A percentile compares a stretch with the other conserved stretches of the same genome.
Evolutionary conservation across 2,113 vertebrate species (phyloP).

Genomic region (Mugil cephalus): DNA sequence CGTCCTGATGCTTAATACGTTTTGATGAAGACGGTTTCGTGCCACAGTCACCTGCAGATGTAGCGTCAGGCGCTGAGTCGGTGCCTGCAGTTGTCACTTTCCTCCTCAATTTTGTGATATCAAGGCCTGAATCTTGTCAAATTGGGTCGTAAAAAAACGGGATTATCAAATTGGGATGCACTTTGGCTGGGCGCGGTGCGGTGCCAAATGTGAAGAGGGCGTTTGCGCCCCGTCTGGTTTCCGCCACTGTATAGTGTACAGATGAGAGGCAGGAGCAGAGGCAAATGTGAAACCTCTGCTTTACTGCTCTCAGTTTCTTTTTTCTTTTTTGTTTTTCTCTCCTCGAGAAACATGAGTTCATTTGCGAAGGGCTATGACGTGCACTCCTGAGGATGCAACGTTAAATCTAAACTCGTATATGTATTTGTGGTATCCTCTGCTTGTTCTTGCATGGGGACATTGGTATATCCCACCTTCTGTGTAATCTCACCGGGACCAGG

Average conservation of each 20-base stretch:
- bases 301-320: conserved; percentile 11
- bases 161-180: background rate
- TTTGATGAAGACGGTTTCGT: conserved; percentile 32
- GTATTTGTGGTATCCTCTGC: conserved; percentile 35
- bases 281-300: background rate
- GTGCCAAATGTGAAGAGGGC: conserved; percentile 12
- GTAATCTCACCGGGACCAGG: conserved; percentile 13
- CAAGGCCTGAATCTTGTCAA: background rate
- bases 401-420: conserved; percentile 55
- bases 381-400: conserved; percentile 53
- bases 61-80: conserved; percentile 7
- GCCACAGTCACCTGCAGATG: conserved; percentile 50
- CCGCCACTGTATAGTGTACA: conserved; percentile 47
- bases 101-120: conserved; percentile 32
- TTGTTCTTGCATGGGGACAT: conserved; percentile 40
- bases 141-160: background rate
- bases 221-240: conserved; percentile 11
- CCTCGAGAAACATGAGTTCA: conserved; percentile 46
- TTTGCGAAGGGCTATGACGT: conserved; percentile 82
- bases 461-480: conserved; percentile 13
- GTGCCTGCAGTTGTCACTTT: conserved; percentile 8
- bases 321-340: too few species aligned
- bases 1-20: conserved; percentile 34
- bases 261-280: conserved; percentile 8
- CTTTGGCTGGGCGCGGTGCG: background rate